Percentiles rank a stretch among this genome's conserved stretches.
These are phyloP conservation scores for Cyanistes caeruleus DNA, from an alignment of 2,113 vertebrate genomes.

Conservation along the genomic window DNA sequence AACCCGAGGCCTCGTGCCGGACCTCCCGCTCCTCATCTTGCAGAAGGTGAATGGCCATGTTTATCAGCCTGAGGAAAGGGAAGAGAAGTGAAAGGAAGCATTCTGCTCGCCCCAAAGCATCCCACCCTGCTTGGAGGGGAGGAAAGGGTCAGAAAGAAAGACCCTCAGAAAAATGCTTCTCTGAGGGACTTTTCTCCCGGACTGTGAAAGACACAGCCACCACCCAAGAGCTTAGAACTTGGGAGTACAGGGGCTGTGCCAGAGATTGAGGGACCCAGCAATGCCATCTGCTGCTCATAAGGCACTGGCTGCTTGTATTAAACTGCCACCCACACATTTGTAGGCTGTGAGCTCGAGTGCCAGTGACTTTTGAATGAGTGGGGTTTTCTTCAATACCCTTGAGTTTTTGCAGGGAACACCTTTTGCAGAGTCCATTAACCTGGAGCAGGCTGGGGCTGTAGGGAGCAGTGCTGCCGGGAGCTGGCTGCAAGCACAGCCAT, in stretches of 20 bases:
- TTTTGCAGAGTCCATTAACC: not conserved
- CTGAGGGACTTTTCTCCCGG: not conserved
- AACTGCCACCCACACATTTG: not conserved
- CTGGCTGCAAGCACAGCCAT: not conserved
- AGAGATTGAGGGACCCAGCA: not conserved
- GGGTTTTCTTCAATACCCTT: not conserved
- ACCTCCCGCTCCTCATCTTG: slow-evolving; percentile 86
- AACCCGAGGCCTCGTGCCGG: slow-evolving; percentile 73
- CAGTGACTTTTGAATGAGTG: not conserved
- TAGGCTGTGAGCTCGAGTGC: not conserved
- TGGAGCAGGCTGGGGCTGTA: not conserved
- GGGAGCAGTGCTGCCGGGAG: not conserved
- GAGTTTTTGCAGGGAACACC: not conserved
- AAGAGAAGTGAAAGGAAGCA: not conserved
- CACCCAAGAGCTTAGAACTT: not conserved
- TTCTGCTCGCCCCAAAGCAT: accelerated
- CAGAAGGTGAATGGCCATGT: slow-evolving; percentile 78
- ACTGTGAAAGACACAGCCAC: not conserved
- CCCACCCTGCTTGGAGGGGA: not conserved
- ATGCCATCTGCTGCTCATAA: not conserved
- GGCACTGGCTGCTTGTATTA: not conserved
- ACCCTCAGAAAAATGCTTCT: not conserved
- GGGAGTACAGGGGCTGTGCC: accelerated
- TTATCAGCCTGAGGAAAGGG: slow-evolving; percentile 75
- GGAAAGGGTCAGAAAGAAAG: not conserved